phyloP scores from a whole-genome alignment of 2,113 vertebrate species.

The Myxocyprinus asiaticus region DNA sequence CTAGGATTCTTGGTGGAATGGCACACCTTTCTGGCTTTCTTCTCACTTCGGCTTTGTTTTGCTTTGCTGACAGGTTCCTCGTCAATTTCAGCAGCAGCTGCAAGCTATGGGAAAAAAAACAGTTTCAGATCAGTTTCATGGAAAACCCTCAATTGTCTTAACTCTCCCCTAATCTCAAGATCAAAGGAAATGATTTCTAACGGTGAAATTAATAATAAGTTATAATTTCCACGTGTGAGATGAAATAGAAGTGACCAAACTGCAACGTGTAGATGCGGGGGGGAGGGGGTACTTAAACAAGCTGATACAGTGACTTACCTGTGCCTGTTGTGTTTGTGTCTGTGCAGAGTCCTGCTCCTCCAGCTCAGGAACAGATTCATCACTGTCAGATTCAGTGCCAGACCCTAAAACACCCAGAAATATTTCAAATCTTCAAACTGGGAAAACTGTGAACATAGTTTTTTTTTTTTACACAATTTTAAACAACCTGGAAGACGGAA shows the following conservation, averaged over 20 bases:
- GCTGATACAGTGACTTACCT: slow-evolving; percentile 77
- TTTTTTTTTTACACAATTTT: neutral
- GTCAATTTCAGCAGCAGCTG: slow-evolving; percentile 95
- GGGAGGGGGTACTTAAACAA: too few species aligned
- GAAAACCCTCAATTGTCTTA: neutral
- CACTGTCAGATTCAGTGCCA: slow-evolving; percentile 97
- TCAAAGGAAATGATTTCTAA: neutral
- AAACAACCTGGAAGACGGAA: neutral
- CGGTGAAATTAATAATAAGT: too few species aligned
- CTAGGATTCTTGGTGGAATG: neutral
- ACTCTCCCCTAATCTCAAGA: neutral
- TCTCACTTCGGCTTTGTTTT: slow-evolving; percentile 98
- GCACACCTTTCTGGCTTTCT: slow-evolving; percentile 95
- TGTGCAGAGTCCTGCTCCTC: slow-evolving; percentile 97
- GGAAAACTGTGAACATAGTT: too few species aligned
- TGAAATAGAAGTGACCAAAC: too few species aligned
- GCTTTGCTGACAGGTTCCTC: slow-evolving; percentile 99
- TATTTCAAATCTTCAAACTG: neutral
- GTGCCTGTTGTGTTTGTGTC: slow-evolving; percentile 93
- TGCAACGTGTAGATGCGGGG: too few species aligned
- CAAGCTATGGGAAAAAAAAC: slow-evolving; percentile 75
- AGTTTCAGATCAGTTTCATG: neutral
- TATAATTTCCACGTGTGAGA: too few species aligned
- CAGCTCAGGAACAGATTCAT: slow-evolving; percentile 97
- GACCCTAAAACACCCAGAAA: slow-evolving; percentile 79